Conservation (phyloP, 2,888 invertebrate genomes). For the Spicauda simplicius region DNA sequence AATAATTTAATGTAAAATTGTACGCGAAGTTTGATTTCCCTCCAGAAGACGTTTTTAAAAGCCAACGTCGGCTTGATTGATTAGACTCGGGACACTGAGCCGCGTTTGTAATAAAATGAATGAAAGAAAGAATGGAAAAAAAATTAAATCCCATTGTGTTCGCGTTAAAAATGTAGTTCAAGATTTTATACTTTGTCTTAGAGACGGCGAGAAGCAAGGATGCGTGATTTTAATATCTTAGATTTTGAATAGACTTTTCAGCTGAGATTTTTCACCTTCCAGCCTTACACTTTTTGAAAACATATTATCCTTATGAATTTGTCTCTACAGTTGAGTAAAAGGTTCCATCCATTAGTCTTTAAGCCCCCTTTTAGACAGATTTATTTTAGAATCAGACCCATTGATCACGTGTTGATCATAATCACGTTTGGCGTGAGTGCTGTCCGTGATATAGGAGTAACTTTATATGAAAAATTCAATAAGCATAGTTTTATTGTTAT, state of each 20-base stretch:
- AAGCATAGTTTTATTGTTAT: too few relatives aligned
- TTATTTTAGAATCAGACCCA: too few relatives aligned
- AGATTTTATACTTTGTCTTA: conserved; percentile 25
- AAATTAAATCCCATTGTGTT: conserved; percentile 29
- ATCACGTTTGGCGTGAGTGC: too few relatives aligned
- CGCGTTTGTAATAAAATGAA: conserved; percentile 38
- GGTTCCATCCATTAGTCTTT: too few relatives aligned
- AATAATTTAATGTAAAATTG: conserved; percentile 40
- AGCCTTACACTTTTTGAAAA: neutral
- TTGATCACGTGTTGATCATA: too few relatives aligned
- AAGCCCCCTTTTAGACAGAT: too few relatives aligned
- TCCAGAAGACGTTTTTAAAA: conserved; percentile 39
- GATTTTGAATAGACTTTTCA: neutral
- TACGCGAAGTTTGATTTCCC: conserved; percentile 41
- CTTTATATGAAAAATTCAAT: too few relatives aligned
- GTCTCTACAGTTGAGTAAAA: too few relatives aligned
- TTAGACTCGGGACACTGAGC: conserved; percentile 38
- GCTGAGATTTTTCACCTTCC: conserved; percentile 10
- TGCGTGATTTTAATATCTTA: conserved; percentile 17
- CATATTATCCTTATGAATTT: neutral
- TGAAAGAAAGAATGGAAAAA: conserved; percentile 28
- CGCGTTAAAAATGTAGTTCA: conserved; percentile 29
- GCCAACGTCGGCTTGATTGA: conserved; percentile 42
- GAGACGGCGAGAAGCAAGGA: conserved; percentile 1
- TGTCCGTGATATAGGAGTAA: too few relatives aligned